A percentile compares a stretch with the other conserved stretches of the same genome.
Evolutionary conservation across 2,888 invertebrate genomes (phyloP).

Genomic region (Cataglyphis cursor): DNA sequence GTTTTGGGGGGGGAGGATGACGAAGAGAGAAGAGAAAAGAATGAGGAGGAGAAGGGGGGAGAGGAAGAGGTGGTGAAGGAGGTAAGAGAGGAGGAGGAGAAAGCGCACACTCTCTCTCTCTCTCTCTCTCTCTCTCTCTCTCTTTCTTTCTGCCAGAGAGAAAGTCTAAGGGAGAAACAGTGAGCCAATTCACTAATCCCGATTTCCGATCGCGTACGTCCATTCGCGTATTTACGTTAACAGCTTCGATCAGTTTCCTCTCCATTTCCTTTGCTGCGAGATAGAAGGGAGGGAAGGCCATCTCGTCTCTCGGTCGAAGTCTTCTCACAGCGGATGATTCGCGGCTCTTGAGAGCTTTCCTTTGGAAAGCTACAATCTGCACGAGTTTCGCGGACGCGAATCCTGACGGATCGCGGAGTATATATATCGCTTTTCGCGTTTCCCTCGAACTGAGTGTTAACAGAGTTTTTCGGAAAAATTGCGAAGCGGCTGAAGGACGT

Average conservation of each 20-base stretch:
- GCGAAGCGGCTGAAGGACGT: not conserved
- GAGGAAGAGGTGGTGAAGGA: too few species aligned
- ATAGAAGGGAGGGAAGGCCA: constrained; percentile 59
- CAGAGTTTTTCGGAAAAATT: not conserved
- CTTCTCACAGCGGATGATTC: constrained; percentile 56
- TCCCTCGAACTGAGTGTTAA: constrained; percentile 30
- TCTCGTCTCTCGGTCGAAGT: constrained; percentile 44
- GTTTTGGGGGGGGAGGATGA: constrained; percentile 26
- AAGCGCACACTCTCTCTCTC: not conserved
- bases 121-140: not conserved
- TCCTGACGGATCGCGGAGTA: not conserved
- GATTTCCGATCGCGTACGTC: constrained; percentile 80
- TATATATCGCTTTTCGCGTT: constrained; percentile 5
- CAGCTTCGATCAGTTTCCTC: constrained; percentile 82
- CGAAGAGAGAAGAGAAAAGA: constrained; percentile 24
- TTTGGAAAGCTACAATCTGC: constrained; percentile 19
- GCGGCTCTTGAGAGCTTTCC: constrained; percentile 32
- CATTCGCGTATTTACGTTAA: constrained; percentile 81
- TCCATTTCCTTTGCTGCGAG: constrained; percentile 77
- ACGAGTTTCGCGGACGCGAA: not conserved
- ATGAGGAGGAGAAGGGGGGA: too few species aligned
- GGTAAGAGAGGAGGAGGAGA: constrained; percentile 21
- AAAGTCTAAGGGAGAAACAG: constrained; percentile 73
- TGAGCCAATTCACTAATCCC: constrained; percentile 82
- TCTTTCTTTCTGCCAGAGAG: constrained; percentile 52